Evolutionary conservation across 1,140 invertebrate species (phyloP).

Genomic region (Argopecten irradians): DNA sequence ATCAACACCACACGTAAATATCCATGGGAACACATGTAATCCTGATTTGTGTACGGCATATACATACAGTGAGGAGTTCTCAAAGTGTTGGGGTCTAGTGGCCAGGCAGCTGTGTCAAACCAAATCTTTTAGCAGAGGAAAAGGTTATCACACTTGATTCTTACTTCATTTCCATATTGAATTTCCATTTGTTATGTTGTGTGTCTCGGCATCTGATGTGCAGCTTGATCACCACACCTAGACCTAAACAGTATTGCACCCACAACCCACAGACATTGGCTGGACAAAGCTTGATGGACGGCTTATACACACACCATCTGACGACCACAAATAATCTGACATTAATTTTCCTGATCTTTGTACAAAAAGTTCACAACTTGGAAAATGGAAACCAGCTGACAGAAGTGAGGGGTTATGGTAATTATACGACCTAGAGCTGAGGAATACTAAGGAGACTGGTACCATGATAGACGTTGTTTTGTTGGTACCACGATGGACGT

Average conservation of each 20-base stretch:
- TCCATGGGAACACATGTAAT: background rate
- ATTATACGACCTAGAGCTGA: background rate
- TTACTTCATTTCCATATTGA: conserved; percentile 23
- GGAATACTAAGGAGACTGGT: background rate
- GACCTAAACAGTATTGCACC: background rate
- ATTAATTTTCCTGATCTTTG: background rate
- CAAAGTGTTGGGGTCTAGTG: background rate
- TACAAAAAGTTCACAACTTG: conserved; percentile 9
- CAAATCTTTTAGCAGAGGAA: background rate
- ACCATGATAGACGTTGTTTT: background rate
- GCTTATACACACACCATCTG: background rate
- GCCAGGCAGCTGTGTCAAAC: conserved; percentile 1
- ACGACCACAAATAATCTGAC: conserved; percentile 5
- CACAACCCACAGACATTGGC: background rate
- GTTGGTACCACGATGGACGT: background rate
- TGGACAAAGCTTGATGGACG: background rate
- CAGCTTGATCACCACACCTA: background rate
- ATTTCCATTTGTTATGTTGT: background rate
- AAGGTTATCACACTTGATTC: conserved; percentile 9
- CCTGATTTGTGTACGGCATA: background rate
- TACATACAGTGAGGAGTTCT: background rate
- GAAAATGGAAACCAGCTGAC: conserved; percentile 20
- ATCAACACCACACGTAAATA: background rate
- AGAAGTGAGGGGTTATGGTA: background rate
- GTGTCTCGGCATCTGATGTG: background rate